These are phyloP conservation scores for Eilema caniola DNA, from an alignment of 2,888 invertebrate species.

Conservation along the genomic window DNA sequence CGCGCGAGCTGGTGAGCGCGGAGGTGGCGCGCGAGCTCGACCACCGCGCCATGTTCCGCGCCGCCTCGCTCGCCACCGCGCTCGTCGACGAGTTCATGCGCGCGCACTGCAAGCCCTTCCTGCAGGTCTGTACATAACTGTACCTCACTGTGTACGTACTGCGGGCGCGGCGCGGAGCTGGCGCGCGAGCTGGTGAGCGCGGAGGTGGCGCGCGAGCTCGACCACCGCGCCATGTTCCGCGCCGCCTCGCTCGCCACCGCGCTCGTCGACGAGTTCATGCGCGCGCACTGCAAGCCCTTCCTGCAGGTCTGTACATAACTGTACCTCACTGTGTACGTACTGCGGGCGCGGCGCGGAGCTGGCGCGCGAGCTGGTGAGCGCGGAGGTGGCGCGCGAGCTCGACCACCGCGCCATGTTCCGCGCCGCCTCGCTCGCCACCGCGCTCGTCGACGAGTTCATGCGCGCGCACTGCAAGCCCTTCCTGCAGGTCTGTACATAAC, in stretches of 20 bases:
- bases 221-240: constrained; percentile 96
- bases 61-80: constrained; percentile 97
- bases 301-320: constrained; percentile 83
- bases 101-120: constrained; percentile 95
- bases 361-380: constrained; percentile 92
- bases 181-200: constrained; percentile 93
- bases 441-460: constrained; percentile 99
- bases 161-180: no score
- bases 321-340: no score
- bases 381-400: constrained; percentile 93
- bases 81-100: constrained; percentile 99
- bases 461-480: constrained; percentile 96
- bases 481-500: constrained; percentile 84
- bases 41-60: constrained; percentile 96
- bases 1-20: constrained; percentile 91
- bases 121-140: no score
- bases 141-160: no score
- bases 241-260: constrained; percentile 98
- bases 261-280: constrained; percentile 98
- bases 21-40: constrained; percentile 95
- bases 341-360: no score
- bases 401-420: constrained; percentile 97
- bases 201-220: constrained; percentile 94
- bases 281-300: constrained; percentile 96
- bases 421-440: constrained; percentile 97